Evolutionary conservation across 2,113 vertebrate genomes (phyloP), one percentile per base, ranked within the genome.

Genomic region (Clupea harengus): DNA sequence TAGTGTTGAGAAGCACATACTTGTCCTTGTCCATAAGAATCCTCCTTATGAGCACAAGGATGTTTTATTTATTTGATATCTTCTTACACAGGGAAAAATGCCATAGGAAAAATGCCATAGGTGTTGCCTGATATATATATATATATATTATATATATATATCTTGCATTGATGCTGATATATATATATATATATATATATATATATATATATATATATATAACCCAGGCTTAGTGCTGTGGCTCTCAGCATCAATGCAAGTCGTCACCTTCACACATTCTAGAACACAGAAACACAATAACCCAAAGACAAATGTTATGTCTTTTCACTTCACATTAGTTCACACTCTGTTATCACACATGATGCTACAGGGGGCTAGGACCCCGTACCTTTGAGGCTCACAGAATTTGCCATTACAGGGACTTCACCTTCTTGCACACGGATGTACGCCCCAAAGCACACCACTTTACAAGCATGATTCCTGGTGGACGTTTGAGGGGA

Each of bases 21-120:
- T 88, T 83, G 84, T 82, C 88, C 88, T 85, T 85, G 86, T 83
- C 81, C 81, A 89, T n/a, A 81, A 90, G 86, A 78, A 86, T 86
- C 84, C 85, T 84, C 15, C 46, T 84, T 22, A 75, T 82, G 82
- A 32, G 25, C 25, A 32, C 64, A 13, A 72, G 64, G 1, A 72
- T 72, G 64, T 72, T 28, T 72, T 72, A 72, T 72, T 72, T 32
- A 28, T 72, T 8, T 13, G 11, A 3, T 72, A 0, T 72, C 25
- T 6, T 25, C 39, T 39, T 39, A 39, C 60, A 64, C 60, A n/a
- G 60, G 60, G 60, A 6, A 20, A 57, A n/a, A 64, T 4, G 20
- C 22, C 57, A 22, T 60, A 60, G 18, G 6, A 47, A 47, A 60
- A 22, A 60, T 4, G 57, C 15, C 52, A 17, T 54, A 54, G 9